These are phyloP conservation scores for Euwallacea similis DNA, from an alignment of 1,140 invertebrate species.

Conservation along the genomic window DNA sequence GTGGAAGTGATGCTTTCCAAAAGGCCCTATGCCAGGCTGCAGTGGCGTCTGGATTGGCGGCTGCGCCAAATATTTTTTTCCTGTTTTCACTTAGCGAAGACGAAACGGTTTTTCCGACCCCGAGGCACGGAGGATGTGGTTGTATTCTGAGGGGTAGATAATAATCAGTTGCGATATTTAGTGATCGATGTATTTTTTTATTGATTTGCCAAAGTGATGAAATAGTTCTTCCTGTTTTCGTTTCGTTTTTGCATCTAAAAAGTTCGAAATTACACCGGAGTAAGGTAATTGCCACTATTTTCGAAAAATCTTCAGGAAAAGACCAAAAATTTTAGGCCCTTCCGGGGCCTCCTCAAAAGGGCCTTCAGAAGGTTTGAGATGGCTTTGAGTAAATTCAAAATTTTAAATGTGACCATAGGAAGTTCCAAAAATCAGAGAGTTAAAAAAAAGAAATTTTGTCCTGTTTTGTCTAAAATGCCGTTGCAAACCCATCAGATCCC, in stretches of 20 bases:
- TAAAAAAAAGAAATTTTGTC: too few relatives aligned
- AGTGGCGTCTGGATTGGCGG: background rate
- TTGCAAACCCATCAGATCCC: too few relatives aligned
- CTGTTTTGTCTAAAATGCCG: too few relatives aligned
- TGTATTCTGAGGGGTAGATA: background rate
- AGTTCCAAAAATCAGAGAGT: too few relatives aligned
- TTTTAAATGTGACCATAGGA: too few relatives aligned
- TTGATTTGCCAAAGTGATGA: background rate
- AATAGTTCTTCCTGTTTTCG: background rate
- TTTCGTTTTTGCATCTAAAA: background rate
- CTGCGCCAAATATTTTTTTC: conserved; percentile 13
- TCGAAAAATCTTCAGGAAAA: too few relatives aligned
- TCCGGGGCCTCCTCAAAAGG: too few relatives aligned
- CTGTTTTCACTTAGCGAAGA: background rate
- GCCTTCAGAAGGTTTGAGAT: too few relatives aligned
- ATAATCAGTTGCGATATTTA: background rate
- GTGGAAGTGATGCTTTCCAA: conserved; percentile 8
- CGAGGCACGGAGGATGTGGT: too few relatives aligned
- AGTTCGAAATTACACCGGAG: background rate
- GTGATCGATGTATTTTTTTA: background rate
- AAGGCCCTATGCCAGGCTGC: background rate
- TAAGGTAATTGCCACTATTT: too few relatives aligned
- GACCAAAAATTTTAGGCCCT: too few relatives aligned
- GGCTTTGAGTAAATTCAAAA: too few relatives aligned
- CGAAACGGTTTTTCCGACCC: background rate